Evolutionary conservation across 2,888 invertebrate species (phyloP).

Genomic region (Epirrita christyi): DNA sequence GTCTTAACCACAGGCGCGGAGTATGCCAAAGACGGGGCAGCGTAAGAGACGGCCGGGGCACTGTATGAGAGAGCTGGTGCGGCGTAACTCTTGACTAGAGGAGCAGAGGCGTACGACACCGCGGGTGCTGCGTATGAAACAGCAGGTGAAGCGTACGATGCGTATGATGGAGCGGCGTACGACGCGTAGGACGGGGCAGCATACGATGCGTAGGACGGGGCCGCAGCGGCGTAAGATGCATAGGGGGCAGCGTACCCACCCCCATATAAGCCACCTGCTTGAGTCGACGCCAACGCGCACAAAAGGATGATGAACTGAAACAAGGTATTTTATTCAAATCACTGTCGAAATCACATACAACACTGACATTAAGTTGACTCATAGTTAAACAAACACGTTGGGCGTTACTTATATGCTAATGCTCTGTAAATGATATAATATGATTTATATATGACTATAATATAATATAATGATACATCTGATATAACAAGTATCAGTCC

Average conservation of each 20-base stretch:
- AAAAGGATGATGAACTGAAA: slow-evolving; percentile 81
- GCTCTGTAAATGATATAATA: no score
- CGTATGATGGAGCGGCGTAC: slow-evolving; percentile 34
- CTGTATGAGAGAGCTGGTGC: slow-evolving; percentile 51
- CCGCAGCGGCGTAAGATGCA: slow-evolving; percentile 54
- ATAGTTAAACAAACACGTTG: not conserved
- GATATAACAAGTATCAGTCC: no score
- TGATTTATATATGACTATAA: no score
- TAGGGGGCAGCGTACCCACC: slow-evolving; percentile 52
- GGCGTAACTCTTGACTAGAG: slow-evolving; percentile 47
- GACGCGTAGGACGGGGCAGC: slow-evolving; percentile 67
- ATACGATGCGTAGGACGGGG: slow-evolving; percentile 57
- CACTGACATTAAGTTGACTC: no score
- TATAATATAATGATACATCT: no score
- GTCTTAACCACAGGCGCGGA: slow-evolving; percentile 52
- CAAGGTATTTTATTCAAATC: slow-evolving; percentile 31
- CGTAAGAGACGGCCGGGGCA: slow-evolving; percentile 41
- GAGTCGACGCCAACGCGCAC: slow-evolving; percentile 82
- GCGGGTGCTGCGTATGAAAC: slow-evolving; percentile 42
- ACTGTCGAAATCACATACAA: not conserved
- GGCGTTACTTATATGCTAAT: not conserved
- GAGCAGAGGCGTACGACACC: slow-evolving; percentile 44
- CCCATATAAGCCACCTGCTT: slow-evolving; percentile 79
- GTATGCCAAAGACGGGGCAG: slow-evolving; percentile 54
- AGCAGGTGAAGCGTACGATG: slow-evolving; percentile 29